phyloP scores from a whole-genome alignment of 2,797 vertebrate species.

The Propithecus deckenii region DNA sequence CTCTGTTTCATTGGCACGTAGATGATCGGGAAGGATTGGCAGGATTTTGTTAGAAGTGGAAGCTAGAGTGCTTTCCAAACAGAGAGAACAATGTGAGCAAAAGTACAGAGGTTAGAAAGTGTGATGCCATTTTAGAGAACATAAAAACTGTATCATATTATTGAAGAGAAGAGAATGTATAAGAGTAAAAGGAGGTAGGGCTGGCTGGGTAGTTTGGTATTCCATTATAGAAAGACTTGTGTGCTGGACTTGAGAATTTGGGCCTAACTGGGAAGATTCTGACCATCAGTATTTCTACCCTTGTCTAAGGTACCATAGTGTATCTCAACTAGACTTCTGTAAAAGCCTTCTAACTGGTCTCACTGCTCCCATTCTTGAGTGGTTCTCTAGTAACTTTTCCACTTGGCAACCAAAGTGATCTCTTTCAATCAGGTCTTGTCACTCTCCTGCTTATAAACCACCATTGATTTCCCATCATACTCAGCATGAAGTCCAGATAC shows the following conservation, averaged over 20 bases:
- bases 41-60: slow-evolving; percentile 34
- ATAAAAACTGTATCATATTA: not conserved
- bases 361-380: not conserved
- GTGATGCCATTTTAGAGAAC: not conserved
- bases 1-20: not conserved
- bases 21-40: not conserved
- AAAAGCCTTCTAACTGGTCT: not conserved
- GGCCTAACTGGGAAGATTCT: not conserved
- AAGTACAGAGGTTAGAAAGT: not conserved
- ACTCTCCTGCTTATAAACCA: not conserved
- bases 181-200: not conserved
- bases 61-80: not conserved
- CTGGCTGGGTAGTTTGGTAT: not conserved
- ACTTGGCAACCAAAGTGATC: not conserved
- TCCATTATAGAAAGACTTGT: not conserved
- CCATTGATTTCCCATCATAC: not conserved
- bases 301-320: not conserved
- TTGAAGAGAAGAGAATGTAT: not conserved
- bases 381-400: not conserved
- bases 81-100: not conserved
- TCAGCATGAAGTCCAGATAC: not conserved
- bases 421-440: not conserved
- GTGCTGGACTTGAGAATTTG: not conserved
- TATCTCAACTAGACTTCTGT: not conserved
- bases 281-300: not conserved